A percentile compares a stretch with the other conserved stretches of the same genome.
phyloP scores from a whole-genome alignment of 2,888 invertebrate species.

The Capitulum mitella region DNA sequence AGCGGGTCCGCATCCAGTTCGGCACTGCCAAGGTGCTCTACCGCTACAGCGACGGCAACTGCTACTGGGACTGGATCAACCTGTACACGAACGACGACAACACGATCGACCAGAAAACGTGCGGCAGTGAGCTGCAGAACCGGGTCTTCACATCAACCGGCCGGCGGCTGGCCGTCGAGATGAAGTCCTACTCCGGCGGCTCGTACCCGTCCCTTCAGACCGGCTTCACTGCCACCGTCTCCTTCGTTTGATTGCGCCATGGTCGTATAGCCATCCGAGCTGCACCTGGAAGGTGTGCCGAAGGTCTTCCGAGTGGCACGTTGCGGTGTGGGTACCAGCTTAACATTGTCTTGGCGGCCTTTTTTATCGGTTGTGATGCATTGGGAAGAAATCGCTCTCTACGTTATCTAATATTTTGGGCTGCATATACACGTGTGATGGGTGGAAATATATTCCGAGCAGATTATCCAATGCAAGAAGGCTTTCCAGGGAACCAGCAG shows the following conservation, averaged over 20 bases:
- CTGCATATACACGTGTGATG: too few relatives aligned
- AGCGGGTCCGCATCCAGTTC: not conserved
- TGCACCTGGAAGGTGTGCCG: too few relatives aligned
- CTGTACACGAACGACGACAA: not conserved
- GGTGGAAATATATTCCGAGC: too few relatives aligned
- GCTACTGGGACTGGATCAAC: not conserved
- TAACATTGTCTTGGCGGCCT: too few relatives aligned
- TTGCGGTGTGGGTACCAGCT: too few relatives aligned
- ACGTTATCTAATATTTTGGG: too few relatives aligned
- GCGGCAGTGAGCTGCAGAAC: not conserved
- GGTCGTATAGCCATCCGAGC: too few relatives aligned
- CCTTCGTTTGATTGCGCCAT: conserved; percentile 21
- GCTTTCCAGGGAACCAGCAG: too few relatives aligned
- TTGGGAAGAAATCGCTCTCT: too few relatives aligned
- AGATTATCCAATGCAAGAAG: too few relatives aligned
- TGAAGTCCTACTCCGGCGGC: not conserved
- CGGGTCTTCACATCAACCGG: not conserved
- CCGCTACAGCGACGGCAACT: not conserved
- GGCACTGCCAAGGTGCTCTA: not conserved
- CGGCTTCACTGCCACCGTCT: conserved; percentile 26
- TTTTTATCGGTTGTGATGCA: too few relatives aligned
- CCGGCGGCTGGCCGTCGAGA: not conserved
- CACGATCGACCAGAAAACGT: not conserved
- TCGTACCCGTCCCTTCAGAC: not conserved
- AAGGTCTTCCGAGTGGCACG: too few relatives aligned